These are phyloP conservation scores for Diogma glabrata DNA, from an alignment of 2,888 invertebrate genomes.

Conservation along the genomic window DNA sequence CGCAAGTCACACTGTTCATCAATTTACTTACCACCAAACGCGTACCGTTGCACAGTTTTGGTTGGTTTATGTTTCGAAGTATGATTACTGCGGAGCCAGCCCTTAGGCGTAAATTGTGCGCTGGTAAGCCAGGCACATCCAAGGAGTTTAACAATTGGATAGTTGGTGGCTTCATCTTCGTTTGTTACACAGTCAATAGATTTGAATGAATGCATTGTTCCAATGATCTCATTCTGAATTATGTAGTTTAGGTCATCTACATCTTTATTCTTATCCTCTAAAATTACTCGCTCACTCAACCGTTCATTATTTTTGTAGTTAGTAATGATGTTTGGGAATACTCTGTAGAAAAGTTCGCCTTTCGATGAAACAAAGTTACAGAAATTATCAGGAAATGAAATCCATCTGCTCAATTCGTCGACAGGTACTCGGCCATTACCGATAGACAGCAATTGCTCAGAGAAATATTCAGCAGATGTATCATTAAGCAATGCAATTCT, in stretches of 20 bases:
- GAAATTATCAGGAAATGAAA: too few species aligned
- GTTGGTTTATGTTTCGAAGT: too few species aligned
- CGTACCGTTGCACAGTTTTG: too few species aligned
- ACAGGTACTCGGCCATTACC: not conserved
- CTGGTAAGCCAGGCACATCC: not conserved
- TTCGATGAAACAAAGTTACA: too few species aligned
- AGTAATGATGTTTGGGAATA: too few species aligned
- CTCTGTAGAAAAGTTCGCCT: too few species aligned
- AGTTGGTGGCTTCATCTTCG: not conserved
- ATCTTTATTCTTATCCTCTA: not conserved
- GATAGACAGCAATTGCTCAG: not conserved
- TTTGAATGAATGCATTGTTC: not conserved
- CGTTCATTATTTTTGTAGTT: not conserved
- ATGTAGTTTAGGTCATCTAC: not conserved
- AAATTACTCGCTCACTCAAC: not conserved
- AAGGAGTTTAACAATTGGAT: not conserved
- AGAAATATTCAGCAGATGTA: too few species aligned
- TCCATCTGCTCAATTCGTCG: not conserved
- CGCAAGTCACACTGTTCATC: too few species aligned
- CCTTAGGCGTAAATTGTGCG: conserved; percentile 2
- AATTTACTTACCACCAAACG: too few species aligned
- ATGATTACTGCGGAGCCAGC: too few species aligned
- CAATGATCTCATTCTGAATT: not conserved
- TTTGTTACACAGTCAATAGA: not conserved
- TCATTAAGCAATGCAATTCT: too few species aligned